Percentiles rank a stretch among this genome's conserved stretches.
These are phyloP conservation scores for Podarcis lilfordi DNA, from an alignment of 2,797 vertebrate genomes.

Conservation along the genomic window DNA sequence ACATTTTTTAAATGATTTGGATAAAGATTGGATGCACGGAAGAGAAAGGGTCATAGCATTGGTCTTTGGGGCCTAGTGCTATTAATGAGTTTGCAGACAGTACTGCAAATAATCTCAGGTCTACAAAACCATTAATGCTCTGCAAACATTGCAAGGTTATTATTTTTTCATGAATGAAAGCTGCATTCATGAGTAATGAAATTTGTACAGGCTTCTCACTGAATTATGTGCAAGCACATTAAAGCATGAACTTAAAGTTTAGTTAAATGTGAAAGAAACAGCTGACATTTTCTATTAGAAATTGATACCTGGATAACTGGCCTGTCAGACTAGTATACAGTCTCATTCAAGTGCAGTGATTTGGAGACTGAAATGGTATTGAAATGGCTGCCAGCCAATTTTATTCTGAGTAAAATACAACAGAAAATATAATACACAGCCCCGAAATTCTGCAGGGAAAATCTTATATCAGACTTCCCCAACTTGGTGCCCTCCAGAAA, in stretches of 20 bases:
- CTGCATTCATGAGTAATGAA: conserved; percentile 32
- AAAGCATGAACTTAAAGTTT: conserved; percentile 10
- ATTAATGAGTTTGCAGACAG: conserved; percentile 25
- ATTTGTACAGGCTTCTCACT: conserved; percentile 31
- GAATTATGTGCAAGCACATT: conserved; percentile 36
- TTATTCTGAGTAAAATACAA: not conserved
- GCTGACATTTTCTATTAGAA: conserved; percentile 30
- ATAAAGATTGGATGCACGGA: conserved; percentile 36
- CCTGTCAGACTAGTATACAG: not conserved
- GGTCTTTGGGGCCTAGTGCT: conserved; percentile 28
- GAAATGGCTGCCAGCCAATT: not conserved
- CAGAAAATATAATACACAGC: not conserved
- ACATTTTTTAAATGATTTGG: conserved; percentile 41
- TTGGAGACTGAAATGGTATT: not conserved
- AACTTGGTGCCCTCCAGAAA: no score
- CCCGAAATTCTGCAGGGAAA: not conserved
- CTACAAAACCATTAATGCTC: not conserved
- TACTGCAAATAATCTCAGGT: conserved; percentile 45
- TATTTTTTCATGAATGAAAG: conserved; percentile 34
- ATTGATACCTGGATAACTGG: not conserved
- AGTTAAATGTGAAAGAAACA: conserved; percentile 39
- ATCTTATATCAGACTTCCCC: not conserved
- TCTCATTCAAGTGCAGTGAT: not conserved
- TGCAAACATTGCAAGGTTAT: conserved; percentile 2
- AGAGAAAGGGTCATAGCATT: conserved; percentile 31